Percentiles rank a stretch among this genome's conserved stretches.
Evolutionary conservation across 2,888 invertebrate genomes (phyloP).

Genomic region (Cerastis rubricosa): DNA sequence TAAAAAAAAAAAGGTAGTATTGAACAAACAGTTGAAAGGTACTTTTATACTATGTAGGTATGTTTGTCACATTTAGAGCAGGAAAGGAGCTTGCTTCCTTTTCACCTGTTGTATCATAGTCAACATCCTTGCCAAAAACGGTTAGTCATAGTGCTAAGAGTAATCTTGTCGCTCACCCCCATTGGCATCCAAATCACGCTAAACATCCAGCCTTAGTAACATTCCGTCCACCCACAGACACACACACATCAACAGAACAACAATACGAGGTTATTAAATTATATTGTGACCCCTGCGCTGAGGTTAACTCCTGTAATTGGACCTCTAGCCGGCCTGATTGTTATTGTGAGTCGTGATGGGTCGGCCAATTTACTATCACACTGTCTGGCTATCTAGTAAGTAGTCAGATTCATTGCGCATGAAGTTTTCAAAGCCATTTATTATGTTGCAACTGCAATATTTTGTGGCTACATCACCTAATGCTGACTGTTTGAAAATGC

Average conservation of each 20-base stretch:
- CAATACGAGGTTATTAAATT: slow-evolving; percentile 75
- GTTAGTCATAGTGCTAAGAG: background rate
- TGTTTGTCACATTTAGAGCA: background rate
- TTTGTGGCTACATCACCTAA: background rate
- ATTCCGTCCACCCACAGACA: slow-evolving; percentile 31
- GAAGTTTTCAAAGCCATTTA: background rate
- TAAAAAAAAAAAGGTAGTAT: too few relatives aligned
- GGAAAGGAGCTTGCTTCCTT: background rate
- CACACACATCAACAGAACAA: slow-evolving; percentile 35
- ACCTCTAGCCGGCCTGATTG: slow-evolving; percentile 73
- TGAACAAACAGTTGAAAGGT: background rate
- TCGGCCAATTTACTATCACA: slow-evolving; percentile 52
- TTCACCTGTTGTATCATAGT: background rate
- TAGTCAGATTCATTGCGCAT: slow-evolving; percentile 43
- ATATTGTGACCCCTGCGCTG: slow-evolving; percentile 79
- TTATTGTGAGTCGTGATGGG: slow-evolving; percentile 62
- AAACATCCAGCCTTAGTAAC: background rate
- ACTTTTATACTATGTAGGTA: background rate
- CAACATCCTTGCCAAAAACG: too few relatives aligned
- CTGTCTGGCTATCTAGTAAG: slow-evolving; percentile 42
- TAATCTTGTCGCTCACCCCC: background rate
- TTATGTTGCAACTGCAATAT: background rate
- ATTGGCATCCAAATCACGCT: slow-evolving; percentile 10
- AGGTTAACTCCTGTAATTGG: slow-evolving; percentile 83
- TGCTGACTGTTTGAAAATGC: background rate